Base-by-base conservation (phyloP, 2,113 vertebrate species). In the Mixornis gularis region DNA sequence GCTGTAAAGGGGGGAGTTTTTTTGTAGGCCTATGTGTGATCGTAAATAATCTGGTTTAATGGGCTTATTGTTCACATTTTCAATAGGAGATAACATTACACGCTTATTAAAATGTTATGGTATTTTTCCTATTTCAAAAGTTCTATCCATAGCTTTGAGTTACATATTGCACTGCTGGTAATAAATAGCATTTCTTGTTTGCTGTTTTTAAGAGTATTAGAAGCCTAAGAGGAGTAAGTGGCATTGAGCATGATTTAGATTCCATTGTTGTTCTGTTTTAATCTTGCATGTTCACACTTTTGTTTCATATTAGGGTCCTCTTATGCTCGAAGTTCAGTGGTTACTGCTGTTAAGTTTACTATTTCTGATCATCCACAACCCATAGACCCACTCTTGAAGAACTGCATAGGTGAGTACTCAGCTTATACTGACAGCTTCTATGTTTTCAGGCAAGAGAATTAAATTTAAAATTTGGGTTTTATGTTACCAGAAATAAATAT, bases 301-400 rank as follows among this genome's bases (percentile, higher is more conserved):
- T 89, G 22, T 94, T 96, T 94, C 85, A 30, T 82, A 62, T 83
- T 93, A 99, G 99, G 99, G 9, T 99, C 99, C 4, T 99, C 99
- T 9, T 99, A 99, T 82, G 99, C 99, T 94, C 97, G 99, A 91
- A 99, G 99, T 97, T 99, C 99, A 22, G 99, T 99, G 85, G 99
- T 99, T 69, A 99, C 99, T 30, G 99, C 99, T 70, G 99, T 99
- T 43, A 99, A 99, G 89, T 99, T 99, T 97, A 99, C 99, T 46
- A 99, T 99, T 97, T 99, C 99, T 87, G 99, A 99, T 95, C 99
- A 99, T 77, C 99, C 99, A 25, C 99, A 99, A 87, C 98, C 99
- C 76, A 99, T 99, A 95, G 99, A 99, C 94, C 99, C 99, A 3
- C 98, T 99, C 46, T 97, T 99, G 95, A 99, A 99, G 97, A 99